phyloP scores from a whole-genome alignment of 2,888 invertebrate genomes.

The Amaurobius ferox region DNA sequence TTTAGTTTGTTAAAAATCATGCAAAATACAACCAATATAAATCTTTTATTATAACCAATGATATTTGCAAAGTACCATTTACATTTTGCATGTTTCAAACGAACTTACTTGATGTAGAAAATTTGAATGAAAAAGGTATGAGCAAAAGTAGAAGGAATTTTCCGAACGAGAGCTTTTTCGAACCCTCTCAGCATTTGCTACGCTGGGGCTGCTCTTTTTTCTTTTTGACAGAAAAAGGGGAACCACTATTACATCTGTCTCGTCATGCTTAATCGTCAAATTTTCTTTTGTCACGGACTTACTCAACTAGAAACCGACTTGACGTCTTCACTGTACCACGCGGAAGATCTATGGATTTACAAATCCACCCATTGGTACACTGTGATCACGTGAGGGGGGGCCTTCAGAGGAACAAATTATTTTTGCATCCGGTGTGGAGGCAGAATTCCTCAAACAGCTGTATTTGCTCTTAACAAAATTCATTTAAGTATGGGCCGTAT shows the following conservation, averaged over 20 bases:
- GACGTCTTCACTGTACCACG: conserved; percentile 59
- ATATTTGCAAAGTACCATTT: no score
- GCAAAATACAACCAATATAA: no score
- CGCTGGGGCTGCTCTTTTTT: conserved; percentile 3
- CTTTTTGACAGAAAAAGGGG: conserved; percentile 14
- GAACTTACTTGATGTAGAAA: no score
- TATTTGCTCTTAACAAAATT: conserved; percentile 6
- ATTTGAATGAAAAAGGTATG: no score
- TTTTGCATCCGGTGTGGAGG: conserved; percentile 54
- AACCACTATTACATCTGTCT: conserved; percentile 44
- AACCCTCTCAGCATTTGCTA: conserved; percentile 2
- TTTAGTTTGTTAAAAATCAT: no score
- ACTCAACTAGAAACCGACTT: conserved; percentile 58
- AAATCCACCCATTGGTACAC: conserved; percentile 64
- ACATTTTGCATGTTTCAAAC: no score
- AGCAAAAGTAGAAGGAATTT: neutral
- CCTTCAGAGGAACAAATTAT: conserved; percentile 61
- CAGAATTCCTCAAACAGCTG: neutral
- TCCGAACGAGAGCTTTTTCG: neutral
- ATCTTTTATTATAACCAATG: no score
- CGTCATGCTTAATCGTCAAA: conserved; percentile 62
- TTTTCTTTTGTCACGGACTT: conserved; percentile 61
- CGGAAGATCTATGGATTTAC: conserved; percentile 68
- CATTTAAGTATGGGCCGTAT: neutral
- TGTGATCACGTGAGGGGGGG: conserved; percentile 60